A percentile compares a stretch with the other conserved stretches of the same genome.
phyloP scores from a whole-genome alignment of 1,140 invertebrate species.

The Rhyacophila brunnea region DNA sequence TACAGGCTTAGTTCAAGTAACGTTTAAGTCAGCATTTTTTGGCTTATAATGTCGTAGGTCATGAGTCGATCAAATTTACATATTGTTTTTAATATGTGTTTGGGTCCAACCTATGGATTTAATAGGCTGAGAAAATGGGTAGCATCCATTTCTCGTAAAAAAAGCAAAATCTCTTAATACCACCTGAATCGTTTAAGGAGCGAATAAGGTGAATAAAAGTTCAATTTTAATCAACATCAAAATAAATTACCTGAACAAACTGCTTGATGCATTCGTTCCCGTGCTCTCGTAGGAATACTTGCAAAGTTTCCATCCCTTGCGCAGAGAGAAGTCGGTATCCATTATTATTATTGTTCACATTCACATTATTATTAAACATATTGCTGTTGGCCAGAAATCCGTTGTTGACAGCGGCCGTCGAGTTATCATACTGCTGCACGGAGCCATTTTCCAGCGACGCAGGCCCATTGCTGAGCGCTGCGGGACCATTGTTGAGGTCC shows the following conservation, averaged over 20 bases:
- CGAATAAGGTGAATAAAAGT: too few relatives aligned
- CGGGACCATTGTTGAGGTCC: neutral
- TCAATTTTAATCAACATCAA: too few relatives aligned
- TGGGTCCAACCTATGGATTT: too few relatives aligned
- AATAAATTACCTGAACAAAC: constrained; percentile 66
- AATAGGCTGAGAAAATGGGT: too few relatives aligned
- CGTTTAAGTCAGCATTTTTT: too few relatives aligned
- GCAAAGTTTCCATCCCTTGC: constrained; percentile 58
- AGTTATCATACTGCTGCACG: constrained; percentile 25
- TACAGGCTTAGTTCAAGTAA: too few relatives aligned
- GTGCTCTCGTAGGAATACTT: constrained; percentile 59
- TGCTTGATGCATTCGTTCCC: constrained; percentile 61
- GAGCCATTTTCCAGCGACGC: constrained; percentile 1
- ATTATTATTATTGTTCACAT: constrained; percentile 48
- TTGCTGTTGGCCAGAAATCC: constrained; percentile 41
- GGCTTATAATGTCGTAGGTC: too few relatives aligned
- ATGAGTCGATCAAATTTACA: too few relatives aligned
- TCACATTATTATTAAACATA: constrained; percentile 19
- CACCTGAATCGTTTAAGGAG: too few relatives aligned
- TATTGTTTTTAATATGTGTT: too few relatives aligned
- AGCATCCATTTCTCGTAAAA: too few relatives aligned
- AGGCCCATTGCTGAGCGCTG: constrained; percentile 5
- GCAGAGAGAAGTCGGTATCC: constrained; percentile 57
- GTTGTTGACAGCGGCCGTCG: constrained; percentile 37
- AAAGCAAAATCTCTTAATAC: too few relatives aligned